Percentiles rank a stretch among this genome's conserved stretches.
Conservation (phyloP, 92 coral and sea anemone genomes). For the Umimayanthus chanpuru region DNA sequence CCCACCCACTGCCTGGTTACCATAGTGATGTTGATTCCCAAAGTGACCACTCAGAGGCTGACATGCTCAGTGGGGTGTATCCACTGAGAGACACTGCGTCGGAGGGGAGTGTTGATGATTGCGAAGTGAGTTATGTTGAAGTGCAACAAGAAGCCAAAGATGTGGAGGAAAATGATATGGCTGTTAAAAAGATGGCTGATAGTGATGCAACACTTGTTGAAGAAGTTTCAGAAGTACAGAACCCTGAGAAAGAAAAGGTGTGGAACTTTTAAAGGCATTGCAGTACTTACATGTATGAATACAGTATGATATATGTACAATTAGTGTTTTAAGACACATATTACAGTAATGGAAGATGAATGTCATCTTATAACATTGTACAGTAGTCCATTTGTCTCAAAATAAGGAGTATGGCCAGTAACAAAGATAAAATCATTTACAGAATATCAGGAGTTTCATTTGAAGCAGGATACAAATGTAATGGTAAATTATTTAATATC, state of each 20-base stretch:
- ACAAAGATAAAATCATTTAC: too few relatives aligned
- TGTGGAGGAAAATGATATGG: background rate
- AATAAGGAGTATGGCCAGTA: too few relatives aligned
- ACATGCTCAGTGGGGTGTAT: conserved; percentile 82
- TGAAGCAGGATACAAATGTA: too few relatives aligned
- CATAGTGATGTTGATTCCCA: conserved; percentile 67
- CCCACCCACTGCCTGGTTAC: background rate
- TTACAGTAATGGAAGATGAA: too few relatives aligned
- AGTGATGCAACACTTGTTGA: background rate
- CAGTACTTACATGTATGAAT: too few relatives aligned
- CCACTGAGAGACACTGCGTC: conserved; percentile 86
- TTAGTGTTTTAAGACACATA: too few relatives aligned
- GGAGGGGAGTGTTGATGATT: conserved; percentile 53
- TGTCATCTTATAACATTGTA: too few relatives aligned
- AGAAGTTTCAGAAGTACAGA: background rate
- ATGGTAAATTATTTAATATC: too few relatives aligned
- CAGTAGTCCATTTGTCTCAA: too few relatives aligned
- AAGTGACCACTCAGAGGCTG: conserved; percentile 72
- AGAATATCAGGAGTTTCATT: too few relatives aligned
- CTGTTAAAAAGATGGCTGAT: background rate
- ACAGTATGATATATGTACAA: too few relatives aligned
- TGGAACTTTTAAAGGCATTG: background rate
- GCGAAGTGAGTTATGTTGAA: conserved; percentile 30
- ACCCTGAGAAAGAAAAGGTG: background rate
- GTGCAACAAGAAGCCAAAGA: background rate